Conservation (phyloP, 1,140 invertebrate species). For the Lerema accius region DNA sequence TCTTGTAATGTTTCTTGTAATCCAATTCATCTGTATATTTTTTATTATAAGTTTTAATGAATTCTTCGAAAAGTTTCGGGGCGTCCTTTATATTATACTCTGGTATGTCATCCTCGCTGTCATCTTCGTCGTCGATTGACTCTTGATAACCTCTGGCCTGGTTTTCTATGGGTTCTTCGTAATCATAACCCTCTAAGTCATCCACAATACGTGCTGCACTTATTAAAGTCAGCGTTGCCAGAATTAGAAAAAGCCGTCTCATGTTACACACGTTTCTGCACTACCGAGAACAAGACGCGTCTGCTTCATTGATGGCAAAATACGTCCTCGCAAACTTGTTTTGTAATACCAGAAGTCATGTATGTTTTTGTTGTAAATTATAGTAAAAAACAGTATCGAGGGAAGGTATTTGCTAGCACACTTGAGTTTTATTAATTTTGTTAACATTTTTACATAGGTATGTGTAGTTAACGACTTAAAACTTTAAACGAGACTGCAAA, state of each 20-base stretch:
- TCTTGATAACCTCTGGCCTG: constrained; percentile 20
- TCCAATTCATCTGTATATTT: constrained; percentile 54
- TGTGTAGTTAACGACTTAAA: too few species aligned
- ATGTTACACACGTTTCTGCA: constrained; percentile 43
- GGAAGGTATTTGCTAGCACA: not conserved
- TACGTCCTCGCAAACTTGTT: constrained; percentile 40
- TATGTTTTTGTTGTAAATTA: constrained; percentile 18
- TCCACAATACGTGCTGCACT: constrained; percentile 25
- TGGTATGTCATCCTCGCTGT: constrained; percentile 35
- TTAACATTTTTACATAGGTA: too few species aligned
- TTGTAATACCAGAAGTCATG: constrained; percentile 19
- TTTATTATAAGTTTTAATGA: constrained; percentile 54
- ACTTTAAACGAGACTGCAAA: too few species aligned
- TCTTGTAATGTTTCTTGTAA: constrained; percentile 47
- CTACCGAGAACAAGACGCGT: constrained; percentile 34
- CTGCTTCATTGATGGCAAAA: constrained; percentile 16
- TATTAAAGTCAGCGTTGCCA: constrained; percentile 17
- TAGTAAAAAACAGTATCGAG: constrained; percentile 13
- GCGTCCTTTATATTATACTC: constrained; percentile 56
- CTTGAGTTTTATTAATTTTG: too few species aligned
- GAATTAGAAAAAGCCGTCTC: constrained; percentile 41
- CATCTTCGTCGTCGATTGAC: constrained; percentile 7
- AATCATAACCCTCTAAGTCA: constrained; percentile 37
- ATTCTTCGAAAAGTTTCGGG: constrained; percentile 52
- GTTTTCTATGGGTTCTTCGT: constrained; percentile 29